Conservation (phyloP, 2,797 vertebrate species). For the Lophura swinhoii region DNA sequence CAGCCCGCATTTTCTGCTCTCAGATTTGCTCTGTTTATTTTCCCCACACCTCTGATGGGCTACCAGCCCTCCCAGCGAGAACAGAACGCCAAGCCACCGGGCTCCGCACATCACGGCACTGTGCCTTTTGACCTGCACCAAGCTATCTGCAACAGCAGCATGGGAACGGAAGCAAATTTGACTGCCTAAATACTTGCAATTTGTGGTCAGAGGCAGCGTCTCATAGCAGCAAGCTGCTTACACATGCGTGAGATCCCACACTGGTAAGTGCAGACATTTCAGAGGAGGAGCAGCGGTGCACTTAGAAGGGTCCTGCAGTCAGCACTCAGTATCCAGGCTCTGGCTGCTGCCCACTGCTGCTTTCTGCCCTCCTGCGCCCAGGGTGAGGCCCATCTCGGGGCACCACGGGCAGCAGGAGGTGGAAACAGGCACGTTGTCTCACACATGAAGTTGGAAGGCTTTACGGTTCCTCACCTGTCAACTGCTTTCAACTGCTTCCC, state of each 20-base stretch:
- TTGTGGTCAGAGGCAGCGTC: background rate
- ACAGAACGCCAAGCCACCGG: background rate
- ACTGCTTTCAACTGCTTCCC: background rate
- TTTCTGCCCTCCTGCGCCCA: background rate
- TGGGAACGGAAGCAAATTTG: background rate
- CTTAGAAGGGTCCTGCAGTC: background rate
- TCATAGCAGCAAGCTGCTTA: accelerated
- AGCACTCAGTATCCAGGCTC: background rate
- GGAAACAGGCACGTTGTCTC: background rate
- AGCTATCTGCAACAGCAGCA: background rate
- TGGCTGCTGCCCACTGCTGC: background rate
- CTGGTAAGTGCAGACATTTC: accelerated
- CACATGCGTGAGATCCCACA: background rate
- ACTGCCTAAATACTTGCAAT: background rate
- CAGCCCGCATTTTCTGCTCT: background rate
- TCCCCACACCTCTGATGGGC: background rate
- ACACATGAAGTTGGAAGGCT: background rate
- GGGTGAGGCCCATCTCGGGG: background rate
- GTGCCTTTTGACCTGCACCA: background rate
- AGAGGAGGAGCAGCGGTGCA: background rate
- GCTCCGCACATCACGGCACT: background rate
- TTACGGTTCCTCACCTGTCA: background rate
- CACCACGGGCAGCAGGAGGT: background rate
- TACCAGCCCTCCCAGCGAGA: background rate
- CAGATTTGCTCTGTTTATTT: background rate